Evolutionary conservation across 2,113 vertebrate genomes (phyloP).

Genomic region (Meriones unguiculatus): DNA sequence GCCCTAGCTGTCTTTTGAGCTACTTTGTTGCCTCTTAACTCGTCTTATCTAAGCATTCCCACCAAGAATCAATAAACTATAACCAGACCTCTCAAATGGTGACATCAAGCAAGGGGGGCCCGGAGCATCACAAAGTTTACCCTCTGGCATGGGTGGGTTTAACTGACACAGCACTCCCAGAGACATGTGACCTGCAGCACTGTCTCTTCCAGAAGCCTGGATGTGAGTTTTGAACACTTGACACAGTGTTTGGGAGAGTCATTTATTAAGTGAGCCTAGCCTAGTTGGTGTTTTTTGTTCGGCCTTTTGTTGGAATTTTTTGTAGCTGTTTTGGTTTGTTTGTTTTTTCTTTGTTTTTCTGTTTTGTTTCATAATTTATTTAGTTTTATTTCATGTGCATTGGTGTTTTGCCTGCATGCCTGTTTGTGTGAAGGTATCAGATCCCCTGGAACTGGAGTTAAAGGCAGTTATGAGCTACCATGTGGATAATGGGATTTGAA

Average conservation of each 20-base stretch:
- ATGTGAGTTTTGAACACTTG: conserved; percentile 10
- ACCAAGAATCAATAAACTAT: background rate
- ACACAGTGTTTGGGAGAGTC: background rate
- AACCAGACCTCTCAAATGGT: background rate
- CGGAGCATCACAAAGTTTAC: background rate
- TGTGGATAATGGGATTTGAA: background rate
- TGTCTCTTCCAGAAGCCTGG: background rate
- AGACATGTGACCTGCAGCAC: background rate
- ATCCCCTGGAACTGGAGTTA: background rate
- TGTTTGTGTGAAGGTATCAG: background rate
- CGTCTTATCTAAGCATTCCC: background rate
- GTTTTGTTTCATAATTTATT: background rate
- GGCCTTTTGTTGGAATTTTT: background rate
- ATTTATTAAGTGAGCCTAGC: background rate
- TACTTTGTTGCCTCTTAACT: background rate
- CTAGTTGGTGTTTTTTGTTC: background rate
- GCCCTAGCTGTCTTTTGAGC: background rate
- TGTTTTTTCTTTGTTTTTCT: background rate
- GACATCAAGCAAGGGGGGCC: background rate
- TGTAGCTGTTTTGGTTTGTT: background rate
- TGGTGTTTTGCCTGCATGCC: background rate
- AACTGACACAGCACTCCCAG: background rate
- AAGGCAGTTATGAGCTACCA: background rate
- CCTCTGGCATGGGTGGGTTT: background rate
- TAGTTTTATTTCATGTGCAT: background rate